Evolutionary conservation across 1,140 invertebrate species (phyloP), one percentile per base, ranked within the genome.

Genomic region (Drosophila mojavensis): DNA sequence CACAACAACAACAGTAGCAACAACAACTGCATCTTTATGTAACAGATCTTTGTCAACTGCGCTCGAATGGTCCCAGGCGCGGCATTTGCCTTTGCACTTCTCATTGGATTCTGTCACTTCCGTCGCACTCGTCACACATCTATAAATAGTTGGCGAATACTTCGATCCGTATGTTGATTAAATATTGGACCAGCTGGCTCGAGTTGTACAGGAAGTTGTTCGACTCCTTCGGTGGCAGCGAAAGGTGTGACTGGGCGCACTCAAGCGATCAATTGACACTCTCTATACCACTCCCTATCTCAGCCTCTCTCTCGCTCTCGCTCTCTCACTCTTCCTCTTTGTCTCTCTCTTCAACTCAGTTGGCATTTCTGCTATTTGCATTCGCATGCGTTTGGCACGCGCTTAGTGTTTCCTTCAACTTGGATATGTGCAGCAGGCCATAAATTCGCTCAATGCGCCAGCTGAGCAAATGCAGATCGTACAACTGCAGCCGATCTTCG

Each of bases 181-280:
- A 88, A 77, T 78, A 76, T 70, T 68, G 60, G 24, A 79, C 59
- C 81, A 84, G 81, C 81, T 84, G 75, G 53, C 24, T 17, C 10
- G 69, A 7, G 10, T 54, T 61, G 63, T 60, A 77, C 78, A 81
- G 81, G 69, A 79, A 83, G 63, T 76, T 68, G 71, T 62, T 41
- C 36, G 28, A 17, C 10, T 28, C 28, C 24, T 39, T 45, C 33
- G 20, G 45, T 10, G 43, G 36, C 17, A n/a, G 33, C 24, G n/a
- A 62, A 66, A 79, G 69, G 68, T 79, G 77, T 65, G 15, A 63
- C 55, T 73, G 26, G 30, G 47, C 45, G 78, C 71, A 66, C 55
- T 79, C 67, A 80, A 80, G 81, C 81, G 77, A 76, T 70, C 64
- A 62, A 74, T 84, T 80, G 81, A 84, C 81, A n/a, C 41, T 10